A percentile compares a stretch with the other conserved stretches of the same genome.
phyloP scores from a whole-genome alignment of 2,797 vertebrate species.

The Siniperca scherzeri region DNA sequence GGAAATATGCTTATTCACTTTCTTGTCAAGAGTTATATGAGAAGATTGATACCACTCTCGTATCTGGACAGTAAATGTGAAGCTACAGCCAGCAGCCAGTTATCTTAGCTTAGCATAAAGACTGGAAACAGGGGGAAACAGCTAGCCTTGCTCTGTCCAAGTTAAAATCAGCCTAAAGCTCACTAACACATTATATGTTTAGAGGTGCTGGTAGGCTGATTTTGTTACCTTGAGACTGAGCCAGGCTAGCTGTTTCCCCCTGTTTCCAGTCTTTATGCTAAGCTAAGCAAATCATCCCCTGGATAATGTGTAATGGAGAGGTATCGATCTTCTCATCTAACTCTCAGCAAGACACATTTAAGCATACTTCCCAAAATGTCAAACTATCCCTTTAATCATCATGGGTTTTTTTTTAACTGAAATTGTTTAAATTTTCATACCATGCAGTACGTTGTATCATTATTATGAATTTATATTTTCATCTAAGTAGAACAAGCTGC shows the following conservation, averaged over 20 bases:
- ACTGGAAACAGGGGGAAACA: not conserved
- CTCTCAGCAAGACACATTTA: not conserved
- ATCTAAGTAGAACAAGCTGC: not conserved
- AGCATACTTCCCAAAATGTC: not conserved
- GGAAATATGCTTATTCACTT: not conserved
- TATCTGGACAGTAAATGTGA: too few relatives aligned
- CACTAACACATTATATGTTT: not conserved
- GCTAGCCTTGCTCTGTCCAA: not conserved
- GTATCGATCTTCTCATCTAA: not conserved
- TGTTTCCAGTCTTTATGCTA: not conserved
- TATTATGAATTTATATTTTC: not conserved
- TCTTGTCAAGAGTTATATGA: not conserved
- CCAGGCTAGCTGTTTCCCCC: not conserved
- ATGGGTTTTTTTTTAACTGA: not conserved
- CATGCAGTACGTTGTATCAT: not conserved
- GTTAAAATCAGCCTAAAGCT: not conserved
- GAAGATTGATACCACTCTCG: not conserved
- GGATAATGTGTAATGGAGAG: not conserved
- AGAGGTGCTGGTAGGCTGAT: not conserved
- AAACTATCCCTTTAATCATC: constrained; percentile 2
- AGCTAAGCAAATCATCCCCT: not conserved
- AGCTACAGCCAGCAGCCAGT: too few relatives aligned
- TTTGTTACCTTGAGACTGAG: too few relatives aligned
- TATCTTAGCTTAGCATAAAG: too few relatives aligned
- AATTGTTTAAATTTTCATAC: not conserved